These are phyloP conservation scores for Prionace glauca DNA, from an alignment of 2,797 vertebrate genomes.

Conservation along the genomic window DNA sequence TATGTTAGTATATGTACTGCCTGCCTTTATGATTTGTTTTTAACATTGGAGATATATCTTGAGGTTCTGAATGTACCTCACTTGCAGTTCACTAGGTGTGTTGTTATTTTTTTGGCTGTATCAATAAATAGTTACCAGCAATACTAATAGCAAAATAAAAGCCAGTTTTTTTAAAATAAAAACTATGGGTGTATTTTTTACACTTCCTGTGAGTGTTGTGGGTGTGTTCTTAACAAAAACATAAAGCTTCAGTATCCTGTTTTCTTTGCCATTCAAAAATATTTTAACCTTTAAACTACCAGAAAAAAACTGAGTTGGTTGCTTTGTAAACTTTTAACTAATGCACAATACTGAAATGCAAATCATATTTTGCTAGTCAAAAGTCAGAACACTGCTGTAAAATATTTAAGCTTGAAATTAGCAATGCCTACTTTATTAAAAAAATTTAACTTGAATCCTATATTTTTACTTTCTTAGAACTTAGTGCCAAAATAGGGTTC, in stretches of 20 bases:
- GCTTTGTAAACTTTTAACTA: not conserved
- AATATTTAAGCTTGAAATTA: not conserved
- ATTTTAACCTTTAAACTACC: not conserved
- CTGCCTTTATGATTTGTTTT: constrained; percentile 30
- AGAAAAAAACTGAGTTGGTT: not conserved
- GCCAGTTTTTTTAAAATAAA: not conserved
- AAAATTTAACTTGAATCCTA: not conserved
- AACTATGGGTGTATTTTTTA: not conserved
- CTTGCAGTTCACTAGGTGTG: constrained; percentile 20
- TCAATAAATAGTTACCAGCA: constrained; percentile 36
- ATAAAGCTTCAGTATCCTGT: not conserved
- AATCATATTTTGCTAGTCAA: not conserved
- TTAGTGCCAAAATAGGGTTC: no score
- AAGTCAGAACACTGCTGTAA: not conserved
- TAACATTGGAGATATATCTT: constrained; percentile 13
- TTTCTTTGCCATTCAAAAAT: not conserved
- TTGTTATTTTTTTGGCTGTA: constrained; percentile 35
- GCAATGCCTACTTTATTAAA: not conserved
- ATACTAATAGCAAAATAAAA: constrained; percentile 39
- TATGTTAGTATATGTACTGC: constrained; percentile 34
- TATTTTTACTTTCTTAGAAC: not conserved
- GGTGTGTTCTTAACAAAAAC: not conserved
- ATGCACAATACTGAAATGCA: not conserved
- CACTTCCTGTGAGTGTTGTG: not conserved
- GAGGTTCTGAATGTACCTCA: constrained; percentile 33